Evolutionary conservation across 2,113 vertebrate genomes (phyloP).

Genomic region (Vireo altiloquus): DNA sequence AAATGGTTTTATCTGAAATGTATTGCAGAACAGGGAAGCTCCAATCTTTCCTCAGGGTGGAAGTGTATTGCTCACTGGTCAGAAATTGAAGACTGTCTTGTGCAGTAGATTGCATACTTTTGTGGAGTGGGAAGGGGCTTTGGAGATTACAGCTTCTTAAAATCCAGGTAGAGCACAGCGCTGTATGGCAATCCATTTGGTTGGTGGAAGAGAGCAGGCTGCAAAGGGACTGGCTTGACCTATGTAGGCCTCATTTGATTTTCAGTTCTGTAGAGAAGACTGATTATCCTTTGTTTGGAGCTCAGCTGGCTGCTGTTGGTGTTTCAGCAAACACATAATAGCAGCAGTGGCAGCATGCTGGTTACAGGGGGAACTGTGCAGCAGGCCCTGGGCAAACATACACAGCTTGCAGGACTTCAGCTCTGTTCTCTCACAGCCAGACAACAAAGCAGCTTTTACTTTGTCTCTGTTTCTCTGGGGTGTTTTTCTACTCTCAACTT

Average conservation of each 20-base stretch:
- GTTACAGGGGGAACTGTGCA: neutral
- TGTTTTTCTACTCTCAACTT: neutral
- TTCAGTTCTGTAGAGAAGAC: neutral
- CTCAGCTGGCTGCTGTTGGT: neutral
- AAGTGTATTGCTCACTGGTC: neutral
- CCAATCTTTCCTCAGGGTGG: neutral
- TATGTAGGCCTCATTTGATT: neutral
- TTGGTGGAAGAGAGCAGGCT: neutral
- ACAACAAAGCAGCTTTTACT: neutral
- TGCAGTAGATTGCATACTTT: neutral
- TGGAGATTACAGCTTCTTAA: neutral
- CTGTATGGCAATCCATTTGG: neutral
- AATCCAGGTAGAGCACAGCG: neutral
- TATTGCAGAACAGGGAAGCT: neutral
- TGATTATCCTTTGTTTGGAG: neutral
- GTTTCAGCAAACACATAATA: neutral
- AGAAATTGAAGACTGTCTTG: neutral
- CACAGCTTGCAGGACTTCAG: neutral
- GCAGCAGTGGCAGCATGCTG: neutral
- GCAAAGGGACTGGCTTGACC: neutral
- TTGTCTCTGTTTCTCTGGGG: neutral
- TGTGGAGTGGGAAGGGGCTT: neutral
- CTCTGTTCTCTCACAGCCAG: neutral
- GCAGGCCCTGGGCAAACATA: neutral
- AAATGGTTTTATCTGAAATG: neutral